Conservation (phyloP, 2,113 vertebrate genomes). For the Larimichthys polyactis region DNA sequence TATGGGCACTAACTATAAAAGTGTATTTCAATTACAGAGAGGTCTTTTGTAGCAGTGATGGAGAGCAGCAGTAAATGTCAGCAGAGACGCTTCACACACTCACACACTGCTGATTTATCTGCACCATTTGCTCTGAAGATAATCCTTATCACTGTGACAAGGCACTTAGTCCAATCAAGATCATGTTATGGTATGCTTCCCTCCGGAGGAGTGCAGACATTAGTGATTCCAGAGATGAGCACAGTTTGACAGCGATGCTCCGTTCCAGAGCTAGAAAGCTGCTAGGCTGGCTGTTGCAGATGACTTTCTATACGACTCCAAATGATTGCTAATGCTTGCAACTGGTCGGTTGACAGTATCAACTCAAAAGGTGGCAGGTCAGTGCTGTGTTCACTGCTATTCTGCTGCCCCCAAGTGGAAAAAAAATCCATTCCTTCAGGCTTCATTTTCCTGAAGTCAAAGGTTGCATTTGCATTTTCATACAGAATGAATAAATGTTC, state of each 20-base stretch:
- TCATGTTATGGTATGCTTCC: not conserved
- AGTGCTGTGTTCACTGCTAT: not conserved
- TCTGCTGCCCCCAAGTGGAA: not conserved
- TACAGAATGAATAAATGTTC: not conserved
- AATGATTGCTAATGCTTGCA: not conserved
- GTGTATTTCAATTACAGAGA: slow-evolving; percentile 17
- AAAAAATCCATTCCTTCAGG: not conserved
- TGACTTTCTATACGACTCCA: not conserved
- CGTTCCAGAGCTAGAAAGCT: not conserved
- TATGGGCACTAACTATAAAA: slow-evolving; percentile 19
- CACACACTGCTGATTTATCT: slow-evolving; percentile 31
- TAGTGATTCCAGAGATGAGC: not conserved
- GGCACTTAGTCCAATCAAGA: slow-evolving; percentile 36
- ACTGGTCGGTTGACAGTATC: not conserved
- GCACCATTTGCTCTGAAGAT: slow-evolving; percentile 14
- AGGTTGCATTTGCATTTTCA: not conserved
- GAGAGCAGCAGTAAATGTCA: slow-evolving; percentile 43
- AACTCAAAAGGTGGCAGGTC: not conserved
- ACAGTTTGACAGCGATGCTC: not conserved
- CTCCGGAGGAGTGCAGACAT: slow-evolving; percentile 3
- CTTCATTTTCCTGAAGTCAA: not conserved
- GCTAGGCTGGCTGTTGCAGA: not conserved
- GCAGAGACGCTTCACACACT: slow-evolving; percentile 18
- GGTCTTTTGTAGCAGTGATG: slow-evolving; percentile 31
- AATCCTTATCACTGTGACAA: slow-evolving; percentile 32